Percentiles rank a stretch among this genome's conserved stretches.
These are phyloP conservation scores for Lonchura striata DNA, from an alignment of 2,113 vertebrate genomes.

Conservation along the genomic window DNA sequence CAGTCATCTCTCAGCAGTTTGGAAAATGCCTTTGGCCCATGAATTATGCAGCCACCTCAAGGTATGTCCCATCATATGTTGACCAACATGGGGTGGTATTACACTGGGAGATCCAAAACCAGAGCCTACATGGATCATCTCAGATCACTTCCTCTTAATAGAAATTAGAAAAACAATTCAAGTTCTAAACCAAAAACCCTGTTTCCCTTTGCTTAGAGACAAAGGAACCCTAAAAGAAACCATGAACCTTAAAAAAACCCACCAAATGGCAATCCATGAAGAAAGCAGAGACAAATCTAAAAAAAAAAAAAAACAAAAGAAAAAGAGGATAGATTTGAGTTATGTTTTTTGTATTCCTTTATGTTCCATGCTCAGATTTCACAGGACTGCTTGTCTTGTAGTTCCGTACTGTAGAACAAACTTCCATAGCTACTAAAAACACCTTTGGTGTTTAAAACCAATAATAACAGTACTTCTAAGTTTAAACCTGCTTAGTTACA, in stretches of 20 bases:
- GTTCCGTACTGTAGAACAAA: background rate
- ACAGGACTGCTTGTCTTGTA: background rate
- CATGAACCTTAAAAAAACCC: background rate
- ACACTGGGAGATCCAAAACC: background rate
- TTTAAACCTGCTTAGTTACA: background rate
- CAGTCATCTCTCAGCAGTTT: background rate
- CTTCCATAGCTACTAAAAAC: background rate
- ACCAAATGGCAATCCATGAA: background rate
- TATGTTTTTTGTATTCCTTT: background rate
- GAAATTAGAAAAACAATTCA: background rate
- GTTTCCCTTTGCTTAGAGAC: background rate
- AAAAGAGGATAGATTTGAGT: background rate
- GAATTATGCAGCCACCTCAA: background rate
- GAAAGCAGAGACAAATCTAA: background rate
- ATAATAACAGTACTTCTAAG: background rate
- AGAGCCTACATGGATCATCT: fast-evolving
- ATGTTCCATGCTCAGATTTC: background rate
- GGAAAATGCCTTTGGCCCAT: background rate
- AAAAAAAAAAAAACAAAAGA: background rate
- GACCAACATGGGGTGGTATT: background rate
- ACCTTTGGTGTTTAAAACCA: background rate
- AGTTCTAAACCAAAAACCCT: background rate
- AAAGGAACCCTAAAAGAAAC: background rate
- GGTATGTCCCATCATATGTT: too few relatives aligned
- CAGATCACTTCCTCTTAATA: background rate